Conservation (phyloP, 2,888 invertebrate species). For the Habrosyne pyritoides region DNA sequence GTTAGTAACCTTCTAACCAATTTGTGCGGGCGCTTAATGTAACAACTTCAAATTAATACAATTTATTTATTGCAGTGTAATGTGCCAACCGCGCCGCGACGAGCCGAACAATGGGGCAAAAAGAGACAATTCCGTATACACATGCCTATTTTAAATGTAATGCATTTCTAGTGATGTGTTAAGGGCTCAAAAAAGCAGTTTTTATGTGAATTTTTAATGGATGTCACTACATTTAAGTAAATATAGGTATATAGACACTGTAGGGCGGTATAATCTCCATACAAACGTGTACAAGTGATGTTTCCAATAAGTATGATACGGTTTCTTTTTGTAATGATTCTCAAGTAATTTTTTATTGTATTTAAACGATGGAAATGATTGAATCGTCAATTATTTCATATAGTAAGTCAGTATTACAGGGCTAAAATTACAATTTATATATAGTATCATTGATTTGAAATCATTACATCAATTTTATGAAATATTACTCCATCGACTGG, state of each 20-base stretch:
- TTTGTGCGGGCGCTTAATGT: background rate
- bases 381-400: conserved; percentile 69
- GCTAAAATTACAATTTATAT: conserved; percentile 39
- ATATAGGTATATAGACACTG: conserved; percentile 36
- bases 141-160: conserved; percentile 41
- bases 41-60: conserved; percentile 17
- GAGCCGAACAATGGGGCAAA: conserved; percentile 18
- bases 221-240: conserved; percentile 55
- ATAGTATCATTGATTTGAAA: conserved; percentile 11
- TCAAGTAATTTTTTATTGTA: conserved; percentile 44
- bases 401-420: conserved; percentile 81
- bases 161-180: conserved; percentile 68
- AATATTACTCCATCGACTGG: background rate
- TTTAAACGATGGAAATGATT: conserved; percentile 35
- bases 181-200: conserved; percentile 77
- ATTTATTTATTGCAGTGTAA: conserved; percentile 68
- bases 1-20: background rate
- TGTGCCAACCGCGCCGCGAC: conserved; percentile 30
- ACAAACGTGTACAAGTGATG: conserved; percentile 29
- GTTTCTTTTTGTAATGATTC: conserved; percentile 47
- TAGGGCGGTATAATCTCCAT: conserved; percentile 61
- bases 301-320: conserved; percentile 19
- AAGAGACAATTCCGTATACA: conserved; percentile 29
- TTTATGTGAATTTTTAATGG: conserved; percentile 76
- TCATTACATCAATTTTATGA: conserved; percentile 1